phyloP scores from a whole-genome alignment of 2,113 vertebrate species.

The Rhea americana region DNA sequence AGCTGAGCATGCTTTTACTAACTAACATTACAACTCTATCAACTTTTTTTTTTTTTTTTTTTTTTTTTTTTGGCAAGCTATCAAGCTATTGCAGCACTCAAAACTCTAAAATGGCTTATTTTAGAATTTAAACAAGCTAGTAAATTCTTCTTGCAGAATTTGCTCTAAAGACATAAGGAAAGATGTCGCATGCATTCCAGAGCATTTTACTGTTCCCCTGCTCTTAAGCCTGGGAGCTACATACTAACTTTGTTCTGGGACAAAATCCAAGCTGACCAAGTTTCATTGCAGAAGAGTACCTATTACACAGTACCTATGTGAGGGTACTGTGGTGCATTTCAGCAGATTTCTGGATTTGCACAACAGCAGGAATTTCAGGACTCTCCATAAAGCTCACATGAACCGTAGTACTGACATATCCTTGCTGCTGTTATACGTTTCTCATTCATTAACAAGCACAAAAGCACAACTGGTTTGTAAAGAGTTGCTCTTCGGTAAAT shows the following conservation, averaged over 20 bases:
- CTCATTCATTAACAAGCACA: neutral
- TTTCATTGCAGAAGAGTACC: neutral
- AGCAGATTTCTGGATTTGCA: neutral
- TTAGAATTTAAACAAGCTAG: neutral
- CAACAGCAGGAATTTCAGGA: constrained; percentile 15
- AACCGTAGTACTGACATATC: neutral
- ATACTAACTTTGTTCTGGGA: neutral
- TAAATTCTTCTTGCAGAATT: neutral
- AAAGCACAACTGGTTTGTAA: neutral
- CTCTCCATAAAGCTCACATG: neutral
- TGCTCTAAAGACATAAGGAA: neutral
- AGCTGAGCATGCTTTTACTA: neutral
- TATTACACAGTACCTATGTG: neutral
- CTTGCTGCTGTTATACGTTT: neutral
- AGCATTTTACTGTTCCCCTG: neutral
- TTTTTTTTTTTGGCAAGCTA: neutral
- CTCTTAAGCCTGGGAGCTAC: neutral
- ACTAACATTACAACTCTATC: neutral
- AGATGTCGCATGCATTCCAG: neutral
- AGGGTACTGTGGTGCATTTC: neutral
- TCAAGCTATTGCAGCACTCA: neutral
- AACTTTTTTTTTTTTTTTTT: neutral
- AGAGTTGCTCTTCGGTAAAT: neutral
- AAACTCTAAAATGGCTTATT: neutral
- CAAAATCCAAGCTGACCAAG: neutral